phyloP scores from a whole-genome alignment of 1,140 invertebrate species.

The Oncopodura yosiiana region DNA sequence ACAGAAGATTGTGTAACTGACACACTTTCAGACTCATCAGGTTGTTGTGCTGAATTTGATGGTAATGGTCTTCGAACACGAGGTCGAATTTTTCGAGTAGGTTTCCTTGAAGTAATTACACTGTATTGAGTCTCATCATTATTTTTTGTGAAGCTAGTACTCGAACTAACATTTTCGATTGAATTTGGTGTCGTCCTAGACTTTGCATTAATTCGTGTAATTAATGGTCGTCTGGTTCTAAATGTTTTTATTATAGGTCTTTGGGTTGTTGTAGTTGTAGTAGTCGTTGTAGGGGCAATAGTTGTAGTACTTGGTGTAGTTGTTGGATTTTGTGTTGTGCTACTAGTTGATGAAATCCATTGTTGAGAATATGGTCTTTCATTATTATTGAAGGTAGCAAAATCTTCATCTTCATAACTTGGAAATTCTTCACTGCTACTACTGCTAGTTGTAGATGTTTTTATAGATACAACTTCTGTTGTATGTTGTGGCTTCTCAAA shows the following conservation, averaged over 20 bases:
- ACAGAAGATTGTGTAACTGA: conserved; percentile 18
- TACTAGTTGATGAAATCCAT: background rate
- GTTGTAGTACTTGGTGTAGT: background rate
- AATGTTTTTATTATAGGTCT: no score
- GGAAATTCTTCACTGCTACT: background rate
- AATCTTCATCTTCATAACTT: background rate
- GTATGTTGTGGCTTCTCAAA: background rate
- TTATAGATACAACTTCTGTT: conserved; percentile 7
- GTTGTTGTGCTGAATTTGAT: background rate
- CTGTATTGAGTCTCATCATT: background rate
- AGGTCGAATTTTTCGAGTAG: conserved; percentile 4
- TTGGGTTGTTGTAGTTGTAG: no score
- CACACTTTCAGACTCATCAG: conserved; percentile 1
- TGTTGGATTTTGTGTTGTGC: background rate
- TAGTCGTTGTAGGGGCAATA: background rate
- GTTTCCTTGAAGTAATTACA: conserved; percentile 5
- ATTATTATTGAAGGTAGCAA: background rate
- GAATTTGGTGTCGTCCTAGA: no score
- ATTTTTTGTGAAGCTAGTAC: no score
- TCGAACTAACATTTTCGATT: no score
- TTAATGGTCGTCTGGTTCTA: no score
- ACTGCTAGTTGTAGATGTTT: no score
- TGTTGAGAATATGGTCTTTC: background rate
- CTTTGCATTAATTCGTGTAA: background rate
- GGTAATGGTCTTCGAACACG: conserved; percentile 1